Conservation (phyloP, 2,113 vertebrate species). For the Chamaea fasciata region DNA sequence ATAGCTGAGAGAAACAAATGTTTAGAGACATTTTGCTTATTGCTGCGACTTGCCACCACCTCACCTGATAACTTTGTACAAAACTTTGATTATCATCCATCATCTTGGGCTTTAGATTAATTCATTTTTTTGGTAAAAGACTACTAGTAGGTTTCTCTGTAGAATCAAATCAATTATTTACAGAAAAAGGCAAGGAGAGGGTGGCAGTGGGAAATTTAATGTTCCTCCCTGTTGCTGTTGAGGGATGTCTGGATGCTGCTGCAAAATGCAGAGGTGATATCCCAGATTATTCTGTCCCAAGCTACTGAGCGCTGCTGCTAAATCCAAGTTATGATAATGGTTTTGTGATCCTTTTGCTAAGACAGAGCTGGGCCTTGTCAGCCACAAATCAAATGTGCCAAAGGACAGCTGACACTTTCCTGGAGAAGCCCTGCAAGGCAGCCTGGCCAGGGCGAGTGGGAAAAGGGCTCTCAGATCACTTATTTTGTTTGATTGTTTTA, state of each 20-base stretch:
- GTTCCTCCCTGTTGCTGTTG: background rate
- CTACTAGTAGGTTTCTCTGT: background rate
- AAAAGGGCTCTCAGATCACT: background rate
- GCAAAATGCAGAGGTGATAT: background rate
- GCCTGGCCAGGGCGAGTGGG: background rate
- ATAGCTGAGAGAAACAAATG: background rate
- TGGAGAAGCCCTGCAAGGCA: background rate
- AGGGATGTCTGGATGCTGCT: background rate
- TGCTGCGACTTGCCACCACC: background rate
- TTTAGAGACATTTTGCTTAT: background rate
- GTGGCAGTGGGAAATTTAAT: background rate
- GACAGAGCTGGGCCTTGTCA: background rate
- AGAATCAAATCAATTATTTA: background rate
- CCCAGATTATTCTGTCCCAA: background rate
- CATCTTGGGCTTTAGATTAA: background rate
- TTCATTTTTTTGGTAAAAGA: background rate
- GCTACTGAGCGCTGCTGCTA: background rate
- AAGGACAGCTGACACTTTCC: background rate
- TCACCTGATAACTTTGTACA: background rate
- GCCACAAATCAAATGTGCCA: background rate
- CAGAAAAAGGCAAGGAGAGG: background rate
- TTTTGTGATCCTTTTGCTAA: background rate
- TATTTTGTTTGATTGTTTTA: background rate
- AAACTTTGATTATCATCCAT: background rate
- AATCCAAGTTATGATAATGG: background rate